Percentiles rank a stretch among this genome's conserved stretches.
Conservation (phyloP, 1,140 invertebrate species). For the Eurosta solidaginis region DNA sequence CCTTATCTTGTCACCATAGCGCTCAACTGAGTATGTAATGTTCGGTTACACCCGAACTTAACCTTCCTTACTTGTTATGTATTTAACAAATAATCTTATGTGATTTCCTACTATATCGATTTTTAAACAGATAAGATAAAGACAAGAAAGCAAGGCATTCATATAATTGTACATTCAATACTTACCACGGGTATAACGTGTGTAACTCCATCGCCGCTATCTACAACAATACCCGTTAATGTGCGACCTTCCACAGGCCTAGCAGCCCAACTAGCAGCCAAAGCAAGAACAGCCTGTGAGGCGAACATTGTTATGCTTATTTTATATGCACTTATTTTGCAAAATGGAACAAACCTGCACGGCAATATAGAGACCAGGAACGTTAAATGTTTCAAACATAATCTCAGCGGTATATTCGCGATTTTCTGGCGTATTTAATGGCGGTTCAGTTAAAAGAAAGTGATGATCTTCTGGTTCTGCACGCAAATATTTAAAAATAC, state of each 20-base stretch:
- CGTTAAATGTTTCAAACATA: conserved; percentile 99
- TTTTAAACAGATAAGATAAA: conserved; percentile 24
- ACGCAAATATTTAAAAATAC: conserved; percentile 97
- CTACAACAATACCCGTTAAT: conserved; percentile 96
- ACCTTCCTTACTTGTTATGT: too few relatives aligned
- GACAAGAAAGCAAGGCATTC: not conserved
- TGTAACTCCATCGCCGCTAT: conserved; percentile 99
- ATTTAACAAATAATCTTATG: too few relatives aligned
- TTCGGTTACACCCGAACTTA: too few relatives aligned
- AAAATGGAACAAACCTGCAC: conserved; percentile 62
- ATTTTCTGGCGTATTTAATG: conserved; percentile 98
- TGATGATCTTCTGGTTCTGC: conserved; percentile 99
- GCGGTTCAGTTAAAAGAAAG: conserved; percentile 98
- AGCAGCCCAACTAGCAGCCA: conserved; percentile 97
- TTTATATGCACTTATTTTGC: not conserved
- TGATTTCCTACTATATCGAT: too few relatives aligned
- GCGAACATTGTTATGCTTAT: conserved; percentile 50
- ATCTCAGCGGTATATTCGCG: conserved; percentile 99
- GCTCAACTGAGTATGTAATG: too few relatives aligned
- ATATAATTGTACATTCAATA: conserved; percentile 31
- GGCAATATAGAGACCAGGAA: conserved; percentile 98
- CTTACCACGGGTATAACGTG: conserved; percentile 97
- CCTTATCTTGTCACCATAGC: too few relatives aligned
- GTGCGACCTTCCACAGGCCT: conserved; percentile 86
- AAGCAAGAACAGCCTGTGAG: conserved; percentile 95